Evolutionary conservation across 2,888 invertebrate genomes (phyloP).

Genomic region (Sphecodes monilicornis): DNA sequence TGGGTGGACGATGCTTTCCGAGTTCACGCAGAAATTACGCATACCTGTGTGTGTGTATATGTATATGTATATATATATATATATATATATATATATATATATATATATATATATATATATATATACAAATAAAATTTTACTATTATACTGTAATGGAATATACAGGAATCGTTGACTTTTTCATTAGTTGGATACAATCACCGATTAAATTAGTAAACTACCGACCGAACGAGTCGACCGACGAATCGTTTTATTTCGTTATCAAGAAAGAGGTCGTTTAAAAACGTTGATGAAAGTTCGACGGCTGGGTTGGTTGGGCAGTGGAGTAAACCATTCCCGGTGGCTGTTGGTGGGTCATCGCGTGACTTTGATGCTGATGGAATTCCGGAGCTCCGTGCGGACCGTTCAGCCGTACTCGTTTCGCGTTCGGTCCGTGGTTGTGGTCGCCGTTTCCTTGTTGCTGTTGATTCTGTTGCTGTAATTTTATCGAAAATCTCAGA

Average conservation of each 20-base stretch:
- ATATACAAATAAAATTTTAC: constrained; percentile 76
- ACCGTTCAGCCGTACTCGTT: constrained; percentile 88
- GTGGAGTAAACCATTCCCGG: constrained; percentile 83
- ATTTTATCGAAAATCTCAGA: constrained; percentile 23
- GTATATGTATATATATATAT: no score
- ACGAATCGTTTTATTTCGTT: constrained; percentile 21
- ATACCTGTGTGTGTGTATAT: background rate
- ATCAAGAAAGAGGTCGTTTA: constrained; percentile 55
- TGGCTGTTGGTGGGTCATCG: constrained; percentile 83
- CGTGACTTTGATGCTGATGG: constrained; percentile 83
- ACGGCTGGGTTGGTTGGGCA: constrained; percentile 82
- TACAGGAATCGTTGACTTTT: constrained; percentile 63
- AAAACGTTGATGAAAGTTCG: constrained; percentile 84
- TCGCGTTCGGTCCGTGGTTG: constrained; percentile 87
- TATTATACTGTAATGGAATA: constrained; percentile 72
- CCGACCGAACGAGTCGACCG: constrained; percentile 31
- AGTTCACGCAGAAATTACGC: background rate
- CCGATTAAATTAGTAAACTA: constrained; percentile 55
- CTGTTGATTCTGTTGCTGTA: constrained; percentile 82
- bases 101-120: background rate
- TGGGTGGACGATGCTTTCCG: background rate
- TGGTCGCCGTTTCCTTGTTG: constrained; percentile 85
- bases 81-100: constrained; percentile 71
- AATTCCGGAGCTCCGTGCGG: constrained; percentile 85
- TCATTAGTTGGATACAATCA: constrained; percentile 42